Evolutionary conservation across 2,888 invertebrate genomes (phyloP).

Genomic region (Trilocha varians): DNA sequence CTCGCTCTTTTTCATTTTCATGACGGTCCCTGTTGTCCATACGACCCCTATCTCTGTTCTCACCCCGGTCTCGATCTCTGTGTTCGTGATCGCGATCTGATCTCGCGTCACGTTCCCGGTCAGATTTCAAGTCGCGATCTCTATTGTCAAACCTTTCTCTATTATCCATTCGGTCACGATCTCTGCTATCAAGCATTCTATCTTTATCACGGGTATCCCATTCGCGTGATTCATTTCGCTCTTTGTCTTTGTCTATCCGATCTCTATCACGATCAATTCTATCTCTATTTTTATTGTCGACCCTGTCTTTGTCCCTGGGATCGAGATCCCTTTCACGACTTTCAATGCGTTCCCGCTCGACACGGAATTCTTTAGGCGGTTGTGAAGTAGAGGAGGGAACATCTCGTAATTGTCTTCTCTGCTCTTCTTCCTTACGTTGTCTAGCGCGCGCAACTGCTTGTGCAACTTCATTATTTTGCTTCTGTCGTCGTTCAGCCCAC

Average conservation of each 20-base stretch:
- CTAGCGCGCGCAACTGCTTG: conserved; percentile 87
- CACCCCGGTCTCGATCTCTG: conserved; percentile 26
- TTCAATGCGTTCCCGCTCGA: conserved; percentile 43
- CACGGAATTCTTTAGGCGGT: conserved; percentile 26
- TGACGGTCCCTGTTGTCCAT: conserved; percentile 27
- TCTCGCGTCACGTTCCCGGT: conserved; percentile 22
- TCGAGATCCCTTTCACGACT: conserved; percentile 44
- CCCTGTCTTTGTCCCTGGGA: conserved; percentile 31
- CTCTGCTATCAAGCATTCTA: conserved; percentile 20
- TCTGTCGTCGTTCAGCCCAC: conserved; percentile 80
- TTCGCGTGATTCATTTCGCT: conserved; percentile 27
- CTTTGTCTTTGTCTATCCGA: conserved; percentile 19
- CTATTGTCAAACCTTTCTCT: conserved; percentile 21
- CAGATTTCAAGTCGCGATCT: conserved; percentile 52
- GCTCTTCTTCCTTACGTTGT: conserved; percentile 90
- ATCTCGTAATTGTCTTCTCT: conserved; percentile 76
- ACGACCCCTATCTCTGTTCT: conserved; percentile 36
- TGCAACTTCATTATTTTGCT: conserved; percentile 81
- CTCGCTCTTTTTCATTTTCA: conserved; percentile 23
- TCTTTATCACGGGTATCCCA: conserved; percentile 20
- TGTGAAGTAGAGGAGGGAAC: conserved; percentile 33
- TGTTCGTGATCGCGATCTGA: conserved; percentile 43
- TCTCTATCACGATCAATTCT: conserved; percentile 31
- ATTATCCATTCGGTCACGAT: conserved; percentile 19
- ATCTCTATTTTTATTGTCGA: conserved; percentile 52